Evolutionary conservation across 2,113 vertebrate species (phyloP), one percentile per base, ranked within the genome.

Genomic region (Gavia stellata): DNA sequence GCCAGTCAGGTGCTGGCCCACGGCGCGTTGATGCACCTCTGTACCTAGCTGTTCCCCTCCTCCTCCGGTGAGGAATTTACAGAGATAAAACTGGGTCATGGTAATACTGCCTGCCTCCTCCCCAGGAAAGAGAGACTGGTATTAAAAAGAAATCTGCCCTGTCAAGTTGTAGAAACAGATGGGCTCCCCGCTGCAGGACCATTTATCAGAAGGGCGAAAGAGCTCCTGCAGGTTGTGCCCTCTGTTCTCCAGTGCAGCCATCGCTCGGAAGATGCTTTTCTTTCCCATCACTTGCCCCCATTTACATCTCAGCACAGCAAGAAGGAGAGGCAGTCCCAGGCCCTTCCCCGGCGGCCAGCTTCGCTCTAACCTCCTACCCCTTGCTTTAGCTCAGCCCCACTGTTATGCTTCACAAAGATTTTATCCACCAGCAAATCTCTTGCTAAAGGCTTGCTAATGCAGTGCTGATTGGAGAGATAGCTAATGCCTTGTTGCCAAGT

Each of bases 401-500:
- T 29, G 25, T 62, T 80, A 34, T 0, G 38, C 67, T 77, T 91
- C 67, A 74, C 67, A 61, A 83, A 88, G 90, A 91, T 24, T 62
- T 94, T 94, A 96, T 93, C 95, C 87, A 77, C 55, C 55, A 52
- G 81, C 62, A 90, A 63, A 96, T 95, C 89, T 96, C 94, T 78
- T 71, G 74, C 91, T 94, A 96, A 97, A 94, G 95, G 84, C 81
- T 95, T 47, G 50, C 74, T 97, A 96, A 96, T 91, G 63, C 71
- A 40, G 78, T 34, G 74, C 67, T 86, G 94, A 95, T 94, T 73
- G 84, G 74, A 88, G 83, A 85, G 93, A 95, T 88, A 88, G 84
- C 50, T 95, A 97, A 96, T 71, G 87, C 90, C 89, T 81, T 71
- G 78, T 90, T 96, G 74, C 93, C 96, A 86, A 94, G 91, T 52